These are phyloP conservation scores for Microtus ochrogaster DNA, from an alignment of 2,113 vertebrate genomes.

Conservation along the genomic window DNA sequence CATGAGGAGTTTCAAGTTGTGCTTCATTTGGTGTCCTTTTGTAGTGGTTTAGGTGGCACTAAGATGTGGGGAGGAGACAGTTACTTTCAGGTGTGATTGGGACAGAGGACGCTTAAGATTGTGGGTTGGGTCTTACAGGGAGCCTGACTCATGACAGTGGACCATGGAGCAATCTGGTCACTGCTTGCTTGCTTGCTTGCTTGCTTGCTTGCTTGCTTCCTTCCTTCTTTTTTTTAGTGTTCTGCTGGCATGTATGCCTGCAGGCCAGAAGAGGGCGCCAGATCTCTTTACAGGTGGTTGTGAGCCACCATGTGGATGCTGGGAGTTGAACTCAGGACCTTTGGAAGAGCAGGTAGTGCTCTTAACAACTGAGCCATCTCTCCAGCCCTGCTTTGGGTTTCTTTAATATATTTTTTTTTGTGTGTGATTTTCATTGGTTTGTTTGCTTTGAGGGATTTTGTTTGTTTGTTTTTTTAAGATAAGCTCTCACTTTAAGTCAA, in stretches of 20 bases:
- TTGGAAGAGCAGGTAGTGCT: too few species aligned
- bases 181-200: too few species aligned
- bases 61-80: neutral
- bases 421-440: neutral
- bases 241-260: too few species aligned
- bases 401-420: neutral
- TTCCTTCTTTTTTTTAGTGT: too few species aligned
- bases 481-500: neutral
- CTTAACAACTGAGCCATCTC: too few species aligned
- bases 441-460: neutral
- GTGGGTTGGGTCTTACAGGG: neutral
- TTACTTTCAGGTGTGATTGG: neutral
- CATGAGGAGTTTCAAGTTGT: constrained; percentile 12
- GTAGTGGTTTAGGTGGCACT: neutral
- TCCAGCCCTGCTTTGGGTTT: neutral
- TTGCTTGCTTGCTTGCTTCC: too few species aligned
- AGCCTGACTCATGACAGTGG: neutral
- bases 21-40: constrained; percentile 5
- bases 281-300: too few species aligned
- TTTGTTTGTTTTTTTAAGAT: neutral
- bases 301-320: too few species aligned
- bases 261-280: too few species aligned
- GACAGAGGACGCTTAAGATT: neutral
- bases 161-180: too few species aligned
- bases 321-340: too few species aligned